A percentile compares a stretch with the other conserved stretches of the same genome.
Conservation (phyloP, 2,888 invertebrate species). For the Opisthograptis luteolata region DNA sequence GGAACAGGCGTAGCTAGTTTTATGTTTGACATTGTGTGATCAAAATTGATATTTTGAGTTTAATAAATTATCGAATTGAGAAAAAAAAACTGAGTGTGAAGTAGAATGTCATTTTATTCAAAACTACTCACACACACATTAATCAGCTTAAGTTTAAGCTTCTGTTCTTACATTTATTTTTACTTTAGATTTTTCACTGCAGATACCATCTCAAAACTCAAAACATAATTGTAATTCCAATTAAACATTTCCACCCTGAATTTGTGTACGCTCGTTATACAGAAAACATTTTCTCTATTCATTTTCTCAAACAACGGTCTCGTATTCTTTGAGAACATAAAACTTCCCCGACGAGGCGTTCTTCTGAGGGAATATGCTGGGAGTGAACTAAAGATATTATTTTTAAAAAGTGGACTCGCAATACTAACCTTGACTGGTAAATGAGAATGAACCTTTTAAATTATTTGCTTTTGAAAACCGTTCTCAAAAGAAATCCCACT, state of each 20-base stretch:
- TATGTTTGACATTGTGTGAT: too few relatives aligned
- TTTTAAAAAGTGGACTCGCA: conserved; percentile 4
- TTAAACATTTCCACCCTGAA: conserved; percentile 2
- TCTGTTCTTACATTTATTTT: too few relatives aligned
- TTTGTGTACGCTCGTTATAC: conserved; percentile 9
- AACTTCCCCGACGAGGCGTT: conserved; percentile 11
- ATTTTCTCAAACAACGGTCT: conserved; percentile 22
- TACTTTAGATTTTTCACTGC: too few relatives aligned
- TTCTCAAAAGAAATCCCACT: neutral
- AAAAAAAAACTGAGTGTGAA: too few relatives aligned
- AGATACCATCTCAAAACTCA: conserved; percentile 1
- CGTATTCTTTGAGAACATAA: conserved; percentile 21
- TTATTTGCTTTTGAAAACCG: conserved; percentile 2
- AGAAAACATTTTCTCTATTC: conserved; percentile 21
- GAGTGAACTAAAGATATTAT: conserved; percentile 7
- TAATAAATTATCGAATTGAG: too few relatives aligned
- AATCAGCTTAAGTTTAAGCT: too few relatives aligned
- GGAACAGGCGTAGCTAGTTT: too few relatives aligned
- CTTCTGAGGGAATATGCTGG: conserved; percentile 1
- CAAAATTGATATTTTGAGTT: too few relatives aligned
- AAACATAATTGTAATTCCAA: conserved; percentile 6
- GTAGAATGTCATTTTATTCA: too few relatives aligned
- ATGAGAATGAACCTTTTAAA: conserved; percentile 12
- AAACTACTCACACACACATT: too few relatives aligned
- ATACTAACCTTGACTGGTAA: conserved; percentile 7